Base-by-base conservation (phyloP, 2,113 vertebrate genomes). In the Potamarius usumacintae region DNA sequence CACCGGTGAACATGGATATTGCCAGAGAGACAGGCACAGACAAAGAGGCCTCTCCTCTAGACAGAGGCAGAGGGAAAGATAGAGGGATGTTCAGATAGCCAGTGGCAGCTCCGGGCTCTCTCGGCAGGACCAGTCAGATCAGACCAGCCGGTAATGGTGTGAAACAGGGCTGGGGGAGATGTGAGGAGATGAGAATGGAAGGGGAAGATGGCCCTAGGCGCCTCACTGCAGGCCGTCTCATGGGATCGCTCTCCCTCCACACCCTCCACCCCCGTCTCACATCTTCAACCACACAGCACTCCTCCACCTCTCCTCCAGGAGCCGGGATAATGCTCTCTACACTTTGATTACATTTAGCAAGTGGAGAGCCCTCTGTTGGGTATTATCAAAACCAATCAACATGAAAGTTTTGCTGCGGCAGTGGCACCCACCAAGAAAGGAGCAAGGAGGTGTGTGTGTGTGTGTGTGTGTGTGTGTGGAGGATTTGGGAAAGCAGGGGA, bases 371-470 rank as follows among this genome's bases (percentile, higher is more conserved):
- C 85, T 89, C 88, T 77, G 71, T 77, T 34, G 83, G 60, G 86
- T 85, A 88, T 91, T 90, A 90, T 87, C 82, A 91, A 90, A 87
- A 89, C 88, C 90, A 92, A 90, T 91, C 90, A 89, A 86, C 89
- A 88, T 90, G 89, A 91, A 90, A 84, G 90, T 91, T 91, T 88
- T 78, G 58, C 85, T 55, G 72, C 30, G 57, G 15, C 88, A 72
- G 48, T 48, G 30, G 81, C 84, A 84, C 86, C 86, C 86, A 86
- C 50, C 22, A 69, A 86, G 87, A 84, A 79, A 52, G 77, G 87
- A 81, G 60, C 30, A 17, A 67, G 25, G 58, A 69, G 84, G 34
- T 60, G 55, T 62, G 82, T 18, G 74, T 55, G 65, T 52, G 55
- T 62, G 76, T 12, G 74, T 55, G 65, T 52, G 87, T 57, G 17